Percentiles rank a stretch among this genome's conserved stretches.
These are phyloP conservation scores for Oophaga sylvatica DNA, from an alignment of 2,797 vertebrate genomes.

Conservation along the genomic window DNA sequence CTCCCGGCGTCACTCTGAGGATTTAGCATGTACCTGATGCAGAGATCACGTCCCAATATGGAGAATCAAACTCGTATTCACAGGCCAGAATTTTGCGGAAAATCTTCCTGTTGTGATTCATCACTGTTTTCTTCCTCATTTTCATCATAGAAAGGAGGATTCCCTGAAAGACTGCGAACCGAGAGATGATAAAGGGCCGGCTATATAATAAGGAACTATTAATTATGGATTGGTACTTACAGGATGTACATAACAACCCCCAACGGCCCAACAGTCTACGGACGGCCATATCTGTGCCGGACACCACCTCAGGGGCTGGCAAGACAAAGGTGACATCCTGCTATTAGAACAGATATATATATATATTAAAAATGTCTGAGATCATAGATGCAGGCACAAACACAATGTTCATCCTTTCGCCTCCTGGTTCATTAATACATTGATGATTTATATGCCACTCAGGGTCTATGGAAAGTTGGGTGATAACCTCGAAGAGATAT, in stretches of 20 bases:
- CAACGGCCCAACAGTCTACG: conserved; percentile 89
- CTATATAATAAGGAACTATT: not conserved
- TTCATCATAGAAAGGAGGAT: conserved; percentile 87
- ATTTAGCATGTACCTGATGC: conserved; percentile 75
- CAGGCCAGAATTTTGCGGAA: conserved; percentile 87
- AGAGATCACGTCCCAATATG: conserved; percentile 88
- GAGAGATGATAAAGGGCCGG: not conserved
- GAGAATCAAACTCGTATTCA: conserved; percentile 87
- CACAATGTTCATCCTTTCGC: not conserved
- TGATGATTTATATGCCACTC: not conserved
- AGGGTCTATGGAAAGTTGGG: not conserved
- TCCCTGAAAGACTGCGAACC: conserved; percentile 79
- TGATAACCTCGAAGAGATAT: not conserved
- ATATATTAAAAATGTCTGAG: not conserved
- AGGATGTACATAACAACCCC: conserved; percentile 87
- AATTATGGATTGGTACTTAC: conserved; percentile 72
- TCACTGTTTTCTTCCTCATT: conserved; percentile 85
- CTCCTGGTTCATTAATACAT: not conserved
- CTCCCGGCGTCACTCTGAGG: not conserved
- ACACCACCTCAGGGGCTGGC: conserved; percentile 85
- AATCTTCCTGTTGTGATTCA: conserved; percentile 85
- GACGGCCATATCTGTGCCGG: conserved; percentile 85
- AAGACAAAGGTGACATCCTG: not conserved
- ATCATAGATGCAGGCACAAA: not conserved
- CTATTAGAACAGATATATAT: not conserved